A percentile compares a stretch with the other conserved stretches of the same genome.
These are phyloP conservation scores for Oligia latruncula DNA, from an alignment of 2,888 invertebrate species.

Conservation along the genomic window DNA sequence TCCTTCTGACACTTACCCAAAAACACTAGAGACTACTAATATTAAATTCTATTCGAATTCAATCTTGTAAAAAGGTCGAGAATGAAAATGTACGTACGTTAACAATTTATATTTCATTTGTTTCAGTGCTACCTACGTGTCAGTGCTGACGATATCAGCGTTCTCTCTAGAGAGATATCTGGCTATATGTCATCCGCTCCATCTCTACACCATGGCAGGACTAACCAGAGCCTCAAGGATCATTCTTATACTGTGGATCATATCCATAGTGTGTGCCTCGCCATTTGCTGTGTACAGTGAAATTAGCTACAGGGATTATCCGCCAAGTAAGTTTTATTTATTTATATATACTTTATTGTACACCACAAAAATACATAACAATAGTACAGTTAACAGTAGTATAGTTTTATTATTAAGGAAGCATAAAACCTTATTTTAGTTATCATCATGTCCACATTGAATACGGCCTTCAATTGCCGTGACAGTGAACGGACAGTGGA, in stretches of 20 bases:
- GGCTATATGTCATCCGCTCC: slow-evolving; percentile 96
- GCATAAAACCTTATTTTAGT: not conserved
- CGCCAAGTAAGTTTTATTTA: slow-evolving; percentile 88
- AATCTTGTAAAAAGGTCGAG: slow-evolving; percentile 26
- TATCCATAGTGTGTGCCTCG: slow-evolving; percentile 93
- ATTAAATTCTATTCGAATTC: slow-evolving; percentile 17
- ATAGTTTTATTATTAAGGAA: slow-evolving; percentile 4
- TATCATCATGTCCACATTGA: not conserved
- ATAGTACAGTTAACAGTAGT: too few relatives aligned
- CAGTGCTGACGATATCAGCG: slow-evolving; percentile 96
- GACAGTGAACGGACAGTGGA: not conserved
- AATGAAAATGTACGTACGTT: not conserved
- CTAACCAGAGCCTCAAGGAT: slow-evolving; percentile 94
- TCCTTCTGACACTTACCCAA: not conserved
- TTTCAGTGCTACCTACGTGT: slow-evolving; percentile 96
- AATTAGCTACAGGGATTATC: slow-evolving; percentile 93
- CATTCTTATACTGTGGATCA: slow-evolving; percentile 94
- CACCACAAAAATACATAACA: too few relatives aligned
- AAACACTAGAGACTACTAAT: not conserved
- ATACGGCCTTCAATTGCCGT: not conserved
- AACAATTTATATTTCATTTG: slow-evolving; percentile 41
- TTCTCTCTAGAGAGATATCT: slow-evolving; percentile 97
- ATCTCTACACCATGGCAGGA: slow-evolving; percentile 95
- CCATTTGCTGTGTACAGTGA: slow-evolving; percentile 94
- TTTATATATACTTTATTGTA: too few relatives aligned